Conservation (phyloP, 1,140 invertebrate genomes). For the Druon quercuslanigerum region DNA sequence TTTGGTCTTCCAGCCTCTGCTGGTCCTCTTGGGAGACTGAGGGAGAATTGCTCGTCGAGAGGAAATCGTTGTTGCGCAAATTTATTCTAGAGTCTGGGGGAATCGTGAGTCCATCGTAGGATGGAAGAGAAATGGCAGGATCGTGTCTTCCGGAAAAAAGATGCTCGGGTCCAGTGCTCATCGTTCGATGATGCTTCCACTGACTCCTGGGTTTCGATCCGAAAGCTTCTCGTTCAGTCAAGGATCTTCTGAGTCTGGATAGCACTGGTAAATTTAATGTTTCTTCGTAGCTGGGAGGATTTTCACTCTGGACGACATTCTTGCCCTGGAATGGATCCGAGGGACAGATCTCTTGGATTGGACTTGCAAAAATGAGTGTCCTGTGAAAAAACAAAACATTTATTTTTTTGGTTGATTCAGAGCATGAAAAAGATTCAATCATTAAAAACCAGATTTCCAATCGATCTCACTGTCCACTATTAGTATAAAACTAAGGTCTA, state of each 20-base stretch:
- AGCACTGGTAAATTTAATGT: conserved; percentile 75
- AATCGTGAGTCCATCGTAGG: conserved; percentile 52
- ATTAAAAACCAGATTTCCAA: too few relatives aligned
- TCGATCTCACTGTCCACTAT: too few relatives aligned
- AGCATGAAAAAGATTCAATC: too few relatives aligned
- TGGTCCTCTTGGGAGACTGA: conserved; percentile 22
- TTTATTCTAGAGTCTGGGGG: conserved; percentile 40
- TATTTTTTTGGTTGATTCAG: too few relatives aligned
- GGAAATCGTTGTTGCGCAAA: conserved; percentile 12
- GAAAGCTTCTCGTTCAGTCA: conserved; percentile 50
- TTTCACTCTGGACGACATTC: conserved; percentile 70
- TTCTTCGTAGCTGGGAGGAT: conserved; percentile 76
- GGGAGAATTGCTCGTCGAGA: not conserved
- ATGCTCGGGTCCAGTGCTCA: conserved; percentile 53
- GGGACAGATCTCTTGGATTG: conserved; percentile 78
- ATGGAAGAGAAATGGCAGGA: conserved; percentile 45
- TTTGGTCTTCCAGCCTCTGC: conserved; percentile 20
- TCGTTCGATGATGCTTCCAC: conserved; percentile 52
- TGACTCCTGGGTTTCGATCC: conserved; percentile 28
- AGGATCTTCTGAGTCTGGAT: conserved; percentile 74
- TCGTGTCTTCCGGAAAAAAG: conserved; percentile 33
- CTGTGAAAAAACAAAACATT: conserved; percentile 43
- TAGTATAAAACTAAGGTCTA: too few relatives aligned
- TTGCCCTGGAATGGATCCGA: conserved; percentile 79
- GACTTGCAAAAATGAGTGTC: conserved; percentile 78